Evolutionary conservation across 2,113 vertebrate species (phyloP).

Genomic region (Prietella phreatophila): DNA sequence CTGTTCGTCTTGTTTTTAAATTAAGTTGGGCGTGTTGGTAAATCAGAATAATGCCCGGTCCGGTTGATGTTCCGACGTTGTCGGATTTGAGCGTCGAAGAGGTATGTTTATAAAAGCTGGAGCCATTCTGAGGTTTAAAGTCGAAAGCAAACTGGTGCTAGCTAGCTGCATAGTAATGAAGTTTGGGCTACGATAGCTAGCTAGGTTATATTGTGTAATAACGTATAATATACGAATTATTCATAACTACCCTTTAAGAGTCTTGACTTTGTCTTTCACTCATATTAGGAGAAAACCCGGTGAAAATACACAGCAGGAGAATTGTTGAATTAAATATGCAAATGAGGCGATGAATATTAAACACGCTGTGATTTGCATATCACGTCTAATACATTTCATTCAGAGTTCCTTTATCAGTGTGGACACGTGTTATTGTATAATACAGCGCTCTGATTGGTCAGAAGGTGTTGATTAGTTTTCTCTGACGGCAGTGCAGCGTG

Average conservation of each 20-base stretch:
- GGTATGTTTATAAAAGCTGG: constrained; percentile 63
- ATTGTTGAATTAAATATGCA: background rate
- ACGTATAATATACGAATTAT: background rate
- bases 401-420: background rate
- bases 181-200: too few relatives aligned
- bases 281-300: background rate
- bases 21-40: constrained; percentile 23
- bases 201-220: too few relatives aligned
- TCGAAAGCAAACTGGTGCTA: background rate
- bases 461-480: background rate
- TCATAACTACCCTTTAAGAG: background rate
- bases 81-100: constrained; percentile 87
- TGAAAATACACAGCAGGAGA: background rate
- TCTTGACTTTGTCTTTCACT: background rate
- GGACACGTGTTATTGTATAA: background rate
- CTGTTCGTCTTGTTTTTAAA: constrained; percentile 18
- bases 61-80: constrained; percentile 74
- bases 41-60: constrained; percentile 73
- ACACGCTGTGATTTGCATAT: background rate
- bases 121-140: background rate
- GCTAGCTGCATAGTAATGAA: background rate
- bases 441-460: background rate
- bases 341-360: background rate
- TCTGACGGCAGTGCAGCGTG: background rate
- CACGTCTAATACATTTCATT: background rate